Evolutionary conservation across 2,888 invertebrate genomes (phyloP), one percentile per base, ranked within the genome.

Genomic region (Cosmia pyralina): DNA sequence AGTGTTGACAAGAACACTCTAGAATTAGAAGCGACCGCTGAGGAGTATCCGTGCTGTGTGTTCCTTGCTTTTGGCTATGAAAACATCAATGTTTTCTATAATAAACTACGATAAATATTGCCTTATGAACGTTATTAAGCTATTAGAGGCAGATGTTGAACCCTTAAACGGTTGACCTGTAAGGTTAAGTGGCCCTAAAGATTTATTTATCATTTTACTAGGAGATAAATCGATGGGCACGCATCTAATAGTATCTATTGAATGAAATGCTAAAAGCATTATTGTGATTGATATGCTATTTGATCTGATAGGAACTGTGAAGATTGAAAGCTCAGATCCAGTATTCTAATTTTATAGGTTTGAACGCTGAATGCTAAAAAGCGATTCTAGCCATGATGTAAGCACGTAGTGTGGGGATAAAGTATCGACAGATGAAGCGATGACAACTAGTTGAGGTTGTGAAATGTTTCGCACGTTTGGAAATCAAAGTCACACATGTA

Each of bases 401-500:
- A 71, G 52, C 11, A 15, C 8, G 6, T 13, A 64, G 22, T 72
- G 72, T 67, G n/a, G 17, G 15, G 11, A 50, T 72, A 65, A 71
- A 64, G 50, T 64, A 67, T 73, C 34, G 77, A 85, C 73, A 77
- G 69, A 87, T 62, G 66, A 57, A 57, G 78, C 63, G 87, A 64
- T 53, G 87, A 85, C 59, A 80, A 59, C 55, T 55, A 69, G 69
- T 79, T 72, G 72, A 79, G 60, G 17, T 64, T 66, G 64, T n/a
- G 60, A 76, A 55, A 74, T 75, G 59, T 78, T 65, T 41, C 44
- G 38, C 63, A 52, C 41, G 57, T 67, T 68, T 68, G 57, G 77
- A 84, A 84, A 85, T 85, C 84, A 87, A 87, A 83, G 86, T 69
- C 73, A 72, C 22, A 28, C 60, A 28, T 65, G 53, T 50, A 41